Conservation (phyloP, 2,797 vertebrate genomes). For the Heliangelus exortis region DNA sequence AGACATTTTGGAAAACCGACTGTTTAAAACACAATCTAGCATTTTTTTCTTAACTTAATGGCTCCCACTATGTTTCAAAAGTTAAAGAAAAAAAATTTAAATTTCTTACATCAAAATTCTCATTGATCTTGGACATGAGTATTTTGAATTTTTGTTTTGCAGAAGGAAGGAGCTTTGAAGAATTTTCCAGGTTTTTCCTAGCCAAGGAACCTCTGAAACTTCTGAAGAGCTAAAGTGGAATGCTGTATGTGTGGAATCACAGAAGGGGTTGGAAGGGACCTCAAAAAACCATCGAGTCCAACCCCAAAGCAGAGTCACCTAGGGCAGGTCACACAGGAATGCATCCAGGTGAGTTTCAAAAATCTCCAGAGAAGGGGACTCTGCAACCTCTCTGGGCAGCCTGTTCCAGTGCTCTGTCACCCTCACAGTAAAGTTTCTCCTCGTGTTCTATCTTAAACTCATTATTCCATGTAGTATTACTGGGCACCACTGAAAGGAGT, state of each 20-base stretch:
- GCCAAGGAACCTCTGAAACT: background rate
- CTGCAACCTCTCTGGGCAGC: too few species aligned
- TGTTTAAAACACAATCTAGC: background rate
- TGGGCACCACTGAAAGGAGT: too few species aligned
- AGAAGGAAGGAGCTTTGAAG: background rate
- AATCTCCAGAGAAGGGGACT: too few species aligned
- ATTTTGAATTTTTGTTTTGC: background rate
- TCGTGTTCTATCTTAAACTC: too few species aligned
- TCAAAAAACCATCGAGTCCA: too few species aligned
- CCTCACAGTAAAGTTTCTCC: too few species aligned
- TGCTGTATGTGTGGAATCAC: accelerated
- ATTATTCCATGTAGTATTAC: too few species aligned
- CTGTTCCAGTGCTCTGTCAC: too few species aligned
- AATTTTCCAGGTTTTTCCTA: background rate
- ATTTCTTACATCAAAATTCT: background rate
- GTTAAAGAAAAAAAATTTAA: background rate
- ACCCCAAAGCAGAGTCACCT: too few species aligned
- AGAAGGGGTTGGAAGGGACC: too few species aligned
- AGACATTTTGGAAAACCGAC: background rate
- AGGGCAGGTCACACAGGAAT: too few species aligned
- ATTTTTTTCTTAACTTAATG: background rate
- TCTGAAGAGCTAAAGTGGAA: background rate
- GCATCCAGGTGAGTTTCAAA: too few species aligned
- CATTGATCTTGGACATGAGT: background rate
- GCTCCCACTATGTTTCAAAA: background rate